Evolutionary conservation across 2,113 vertebrate species (phyloP), one percentile per base, ranked within the genome.

Genomic region (Chloropsis hardwickii): DNA sequence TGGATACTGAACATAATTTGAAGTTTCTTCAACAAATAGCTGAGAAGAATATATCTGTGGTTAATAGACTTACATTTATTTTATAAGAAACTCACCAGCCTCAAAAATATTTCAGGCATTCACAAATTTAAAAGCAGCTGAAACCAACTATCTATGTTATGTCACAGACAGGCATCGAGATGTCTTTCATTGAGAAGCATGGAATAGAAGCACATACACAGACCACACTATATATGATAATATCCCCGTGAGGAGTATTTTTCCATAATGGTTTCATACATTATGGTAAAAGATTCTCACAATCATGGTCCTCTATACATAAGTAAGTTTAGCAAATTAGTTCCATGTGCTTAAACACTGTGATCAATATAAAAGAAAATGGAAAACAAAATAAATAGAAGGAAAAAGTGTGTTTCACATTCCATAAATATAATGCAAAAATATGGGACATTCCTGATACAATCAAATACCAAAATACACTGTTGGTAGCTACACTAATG

Each of bases 131-230:
- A 66, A 61, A 85, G 56, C 1, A 3, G 21, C 10, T 80, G 44
- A 76, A 83, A 35, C 8, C 7, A 28, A n/a, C 24, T 60, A 10
- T 40, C 35, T 44, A 5, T 9, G 0, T 42, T 47, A 27, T 39
- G 2, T 9, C 40, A 58, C 9, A 76, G 39, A n/a, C 16, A 40
- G 22, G 31, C n/a, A 45, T 48, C 0, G 0, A 92, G 13, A 65
- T 6, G 3, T 48, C 21, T 84, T 47, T 87, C 37, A 31, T 0
- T 79, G 58, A 51, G 56, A 62, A 79, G 8, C 3, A 1, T 42
- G 18, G 12, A 23, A 42, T 13, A 76, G 18, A 29, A 71, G 31
- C 58, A 64, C 27, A 76, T 10, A 35, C 23, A 40, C 3, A 81
- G n/a, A 79, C 23, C 1, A 2, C 13, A 12, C 16, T 51, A 28